phyloP scores from a whole-genome alignment of 2,113 vertebrate genomes.

The Chrysochloris asiatica region DNA sequence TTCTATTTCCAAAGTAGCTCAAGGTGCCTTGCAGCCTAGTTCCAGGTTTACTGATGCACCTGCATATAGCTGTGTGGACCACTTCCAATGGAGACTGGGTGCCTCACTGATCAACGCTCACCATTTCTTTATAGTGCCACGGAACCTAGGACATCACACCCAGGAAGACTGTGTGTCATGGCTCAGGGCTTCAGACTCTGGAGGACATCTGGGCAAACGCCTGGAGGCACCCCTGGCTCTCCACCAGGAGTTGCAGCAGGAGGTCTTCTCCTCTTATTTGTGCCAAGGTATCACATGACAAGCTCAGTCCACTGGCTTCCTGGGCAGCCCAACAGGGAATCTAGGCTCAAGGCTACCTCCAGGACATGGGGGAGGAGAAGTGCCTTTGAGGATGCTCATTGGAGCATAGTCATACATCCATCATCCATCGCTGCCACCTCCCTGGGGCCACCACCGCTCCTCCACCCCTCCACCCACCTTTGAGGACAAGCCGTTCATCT shows the following conservation, averaged over 20 bases:
- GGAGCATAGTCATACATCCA: conserved; percentile 23
- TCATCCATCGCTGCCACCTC: neutral
- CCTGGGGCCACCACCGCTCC: neutral
- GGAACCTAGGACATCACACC: neutral
- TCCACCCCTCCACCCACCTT: neutral
- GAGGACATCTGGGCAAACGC: neutral
- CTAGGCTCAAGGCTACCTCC: conserved; percentile 19
- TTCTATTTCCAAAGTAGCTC: conserved; percentile 17
- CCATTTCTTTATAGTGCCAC: neutral
- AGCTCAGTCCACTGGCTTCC: conserved; percentile 47
- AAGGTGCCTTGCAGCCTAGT: neutral
- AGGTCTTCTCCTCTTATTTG: conserved; percentile 58
- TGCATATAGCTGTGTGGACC: neutral
- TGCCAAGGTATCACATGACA: conserved; percentile 63
- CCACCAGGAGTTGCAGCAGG: conserved; percentile 32
- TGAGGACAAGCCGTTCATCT: neutral
- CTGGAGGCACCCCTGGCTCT: conserved; percentile 17
- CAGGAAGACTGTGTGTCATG: neutral
- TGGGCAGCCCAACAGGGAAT: conserved; percentile 47
- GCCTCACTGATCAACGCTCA: conserved; percentile 36
- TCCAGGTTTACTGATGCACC: neutral
- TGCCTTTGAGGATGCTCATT: neutral
- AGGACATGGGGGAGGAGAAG: neutral
- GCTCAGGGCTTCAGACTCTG: neutral
- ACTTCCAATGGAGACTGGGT: neutral